Conservation (phyloP, 2,888 invertebrate species). For the Penaeus monodon region DNA sequence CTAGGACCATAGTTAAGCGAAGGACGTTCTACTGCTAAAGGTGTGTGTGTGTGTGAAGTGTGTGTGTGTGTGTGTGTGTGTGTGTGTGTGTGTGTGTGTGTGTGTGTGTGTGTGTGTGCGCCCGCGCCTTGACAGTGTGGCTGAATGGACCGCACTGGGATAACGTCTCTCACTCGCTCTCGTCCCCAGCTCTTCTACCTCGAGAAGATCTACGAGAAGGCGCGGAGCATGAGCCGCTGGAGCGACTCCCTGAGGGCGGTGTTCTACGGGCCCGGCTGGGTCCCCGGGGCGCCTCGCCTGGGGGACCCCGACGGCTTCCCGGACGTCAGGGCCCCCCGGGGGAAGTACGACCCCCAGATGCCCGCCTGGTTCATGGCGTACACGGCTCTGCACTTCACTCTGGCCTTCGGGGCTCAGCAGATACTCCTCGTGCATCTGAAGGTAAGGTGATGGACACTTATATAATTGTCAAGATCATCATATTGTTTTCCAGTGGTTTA, state of each 20-base stretch:
- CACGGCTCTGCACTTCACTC: conserved; percentile 77
- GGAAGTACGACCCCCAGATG: no score
- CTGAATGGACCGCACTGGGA: no score
- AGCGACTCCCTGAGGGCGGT: conserved; percentile 11
- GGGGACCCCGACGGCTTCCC: not conserved
- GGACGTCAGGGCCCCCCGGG: not conserved
- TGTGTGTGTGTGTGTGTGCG: no score
- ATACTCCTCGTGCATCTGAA: not conserved
- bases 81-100: no score
- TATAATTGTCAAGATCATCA: no score
- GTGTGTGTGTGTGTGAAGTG: no score
- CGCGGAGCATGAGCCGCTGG: conserved; percentile 6
- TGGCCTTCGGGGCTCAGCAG: conserved; percentile 69
- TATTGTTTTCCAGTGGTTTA: no score
- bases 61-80: no score
- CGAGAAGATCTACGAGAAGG: conserved; percentile 11
- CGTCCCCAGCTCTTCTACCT: not conserved
- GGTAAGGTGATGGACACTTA: not conserved
- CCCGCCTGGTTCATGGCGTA: conserved; percentile 77
- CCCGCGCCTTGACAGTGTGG: no score
- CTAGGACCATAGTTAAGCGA: no score
- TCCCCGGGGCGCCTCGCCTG: conserved; percentile 17
- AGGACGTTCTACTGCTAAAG: no score
- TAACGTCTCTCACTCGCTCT: not conserved
- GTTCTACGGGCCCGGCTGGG: conserved; percentile 41